Conservation (phyloP, 2,888 invertebrate species). For the Reticulitermes lucifugus region DNA sequence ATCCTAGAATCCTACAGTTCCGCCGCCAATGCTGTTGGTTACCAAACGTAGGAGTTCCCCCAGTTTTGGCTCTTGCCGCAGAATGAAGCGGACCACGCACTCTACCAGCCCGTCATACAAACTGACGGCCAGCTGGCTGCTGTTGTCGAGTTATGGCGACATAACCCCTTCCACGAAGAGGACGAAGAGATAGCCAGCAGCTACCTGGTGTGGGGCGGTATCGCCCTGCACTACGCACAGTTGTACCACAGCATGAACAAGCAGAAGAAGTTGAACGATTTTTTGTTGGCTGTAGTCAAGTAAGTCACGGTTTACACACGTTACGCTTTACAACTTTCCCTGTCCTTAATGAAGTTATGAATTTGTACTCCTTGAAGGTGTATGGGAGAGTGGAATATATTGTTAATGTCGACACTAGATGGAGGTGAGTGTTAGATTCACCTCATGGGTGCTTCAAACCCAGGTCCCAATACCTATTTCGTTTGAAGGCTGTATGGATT, state of each 20-base stretch:
- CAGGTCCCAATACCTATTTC: no score
- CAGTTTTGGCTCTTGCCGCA: constrained; percentile 52
- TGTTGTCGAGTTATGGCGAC: constrained; percentile 77
- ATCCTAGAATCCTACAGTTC: no score
- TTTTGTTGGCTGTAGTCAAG: constrained; percentile 84
- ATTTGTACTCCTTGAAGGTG: not conserved
- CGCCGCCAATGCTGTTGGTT: no score
- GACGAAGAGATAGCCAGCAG: constrained; percentile 77
- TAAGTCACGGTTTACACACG: constrained; percentile 62
- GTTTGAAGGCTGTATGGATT: no score
- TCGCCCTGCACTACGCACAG: constrained; percentile 76
- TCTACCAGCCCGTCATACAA: constrained; percentile 74
- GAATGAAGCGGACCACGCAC: constrained; percentile 64
- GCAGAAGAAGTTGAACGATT: constrained; percentile 80
- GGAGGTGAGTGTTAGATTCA: no score
- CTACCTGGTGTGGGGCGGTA: constrained; percentile 77
- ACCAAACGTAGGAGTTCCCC: no score
- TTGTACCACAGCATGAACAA: constrained; percentile 76
- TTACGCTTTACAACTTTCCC: not conserved
- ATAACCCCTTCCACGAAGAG: constrained; percentile 70
- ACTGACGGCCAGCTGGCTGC: constrained; percentile 74
- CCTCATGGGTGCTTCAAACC: no score
- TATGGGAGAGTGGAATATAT: no score
- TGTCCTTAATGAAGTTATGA: not conserved
- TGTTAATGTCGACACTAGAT: no score